A percentile compares a stretch with the other conserved stretches of the same genome.
phyloP scores from a whole-genome alignment of 2,888 invertebrate species.

The Meiosimyza decipiens region DNA sequence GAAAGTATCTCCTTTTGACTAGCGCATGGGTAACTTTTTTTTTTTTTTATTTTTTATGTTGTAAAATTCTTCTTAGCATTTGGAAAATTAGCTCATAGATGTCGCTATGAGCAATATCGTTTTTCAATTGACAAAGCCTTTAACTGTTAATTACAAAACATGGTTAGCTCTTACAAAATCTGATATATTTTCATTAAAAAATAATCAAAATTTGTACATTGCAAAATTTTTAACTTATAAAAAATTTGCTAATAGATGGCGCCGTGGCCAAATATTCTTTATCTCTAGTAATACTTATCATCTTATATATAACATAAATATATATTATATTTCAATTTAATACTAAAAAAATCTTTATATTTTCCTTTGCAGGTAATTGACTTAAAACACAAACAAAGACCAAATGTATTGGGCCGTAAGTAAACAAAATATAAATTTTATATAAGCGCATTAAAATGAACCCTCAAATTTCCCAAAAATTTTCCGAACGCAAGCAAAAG shows the following conservation, averaged over 20 bases:
- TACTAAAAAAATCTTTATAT: constrained; percentile 41
- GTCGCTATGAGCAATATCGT: background rate
- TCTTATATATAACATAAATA: background rate
- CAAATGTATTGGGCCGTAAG: constrained; percentile 57
- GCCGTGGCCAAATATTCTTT: no score
- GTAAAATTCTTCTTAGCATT: no score
- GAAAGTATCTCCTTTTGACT: background rate
- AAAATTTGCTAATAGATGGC: no score
- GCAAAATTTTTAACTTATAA: no score
- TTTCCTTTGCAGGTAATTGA: constrained; percentile 57
- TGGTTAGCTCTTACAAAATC: no score
- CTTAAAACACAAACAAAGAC: constrained; percentile 32
- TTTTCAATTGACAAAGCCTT: background rate
- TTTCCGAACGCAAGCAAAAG: constrained; percentile 14
- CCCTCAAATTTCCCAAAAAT: constrained; percentile 13
- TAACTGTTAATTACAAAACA: no score
- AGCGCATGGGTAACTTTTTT: no score
- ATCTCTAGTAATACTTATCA: background rate
- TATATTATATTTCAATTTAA: background rate
- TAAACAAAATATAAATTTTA: constrained; percentile 45
- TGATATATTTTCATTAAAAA: no score
- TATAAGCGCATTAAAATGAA: constrained; percentile 15
- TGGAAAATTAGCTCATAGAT: no score
- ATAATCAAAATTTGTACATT: no score
- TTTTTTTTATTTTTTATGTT: no score